Conservation (phyloP, 2,113 vertebrate genomes). For the Tychaedon coryphoeus region DNA sequence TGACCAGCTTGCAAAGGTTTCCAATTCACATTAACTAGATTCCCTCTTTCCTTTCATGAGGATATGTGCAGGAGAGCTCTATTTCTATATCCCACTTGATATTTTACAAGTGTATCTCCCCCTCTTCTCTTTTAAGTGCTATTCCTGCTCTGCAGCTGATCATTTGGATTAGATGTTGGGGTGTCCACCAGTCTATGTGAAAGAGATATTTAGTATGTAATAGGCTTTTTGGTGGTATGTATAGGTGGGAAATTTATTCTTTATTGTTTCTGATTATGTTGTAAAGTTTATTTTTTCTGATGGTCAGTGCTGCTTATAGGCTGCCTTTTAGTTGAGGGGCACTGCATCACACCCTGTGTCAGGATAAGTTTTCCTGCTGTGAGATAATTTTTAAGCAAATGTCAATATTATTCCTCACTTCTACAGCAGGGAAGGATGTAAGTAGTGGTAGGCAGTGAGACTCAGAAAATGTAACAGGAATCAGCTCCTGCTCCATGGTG, state of each 20-base stretch:
- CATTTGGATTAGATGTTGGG: neutral
- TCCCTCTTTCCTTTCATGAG: neutral
- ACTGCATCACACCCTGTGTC: neutral
- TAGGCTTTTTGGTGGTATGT: neutral
- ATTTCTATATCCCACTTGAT: neutral
- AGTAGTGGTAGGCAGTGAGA: neutral
- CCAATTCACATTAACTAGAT: neutral
- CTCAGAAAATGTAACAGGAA: neutral
- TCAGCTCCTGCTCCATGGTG: neutral
- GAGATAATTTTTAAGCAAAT: neutral
- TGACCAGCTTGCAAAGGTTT: neutral
- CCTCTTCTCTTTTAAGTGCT: neutral
- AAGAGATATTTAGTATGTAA: neutral
- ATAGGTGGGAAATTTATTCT: neutral
- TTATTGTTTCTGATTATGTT: neutral
- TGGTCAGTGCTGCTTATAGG: neutral
- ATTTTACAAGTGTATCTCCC: neutral
- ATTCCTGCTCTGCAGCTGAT: neutral
- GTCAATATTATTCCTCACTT: neutral
- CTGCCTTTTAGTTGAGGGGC: accelerated
- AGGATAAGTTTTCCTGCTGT: neutral
- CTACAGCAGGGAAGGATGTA: neutral
- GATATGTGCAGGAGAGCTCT: neutral
- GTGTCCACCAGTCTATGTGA: neutral
- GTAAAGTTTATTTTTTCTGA: neutral